Evolutionary conservation across 2,888 invertebrate species (phyloP).

Genomic region (Amorpha juglandis): DNA sequence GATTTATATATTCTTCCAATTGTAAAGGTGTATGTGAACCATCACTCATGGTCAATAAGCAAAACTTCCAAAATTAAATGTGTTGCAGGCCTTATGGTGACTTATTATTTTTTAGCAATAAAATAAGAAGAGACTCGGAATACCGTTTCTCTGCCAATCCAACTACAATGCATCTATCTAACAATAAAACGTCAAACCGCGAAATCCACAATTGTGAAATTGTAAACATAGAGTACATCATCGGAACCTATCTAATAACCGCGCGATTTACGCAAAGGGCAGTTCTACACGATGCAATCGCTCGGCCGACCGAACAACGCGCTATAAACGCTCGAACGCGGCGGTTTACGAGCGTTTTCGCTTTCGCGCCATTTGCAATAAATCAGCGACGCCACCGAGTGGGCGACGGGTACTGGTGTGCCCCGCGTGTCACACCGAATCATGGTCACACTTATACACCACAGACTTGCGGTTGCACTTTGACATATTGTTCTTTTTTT

Average conservation of each 20-base stretch:
- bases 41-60: too few species aligned
- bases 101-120: background rate
- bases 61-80: too few species aligned
- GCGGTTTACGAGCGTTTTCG: conserved; percentile 81
- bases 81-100: too few species aligned
- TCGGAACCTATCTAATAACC: conserved; percentile 52
- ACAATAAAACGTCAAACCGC: conserved; percentile 9
- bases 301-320: conserved; percentile 66
- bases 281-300: conserved; percentile 65
- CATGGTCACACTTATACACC: conserved; percentile 51
- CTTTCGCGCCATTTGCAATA: conserved; percentile 83
- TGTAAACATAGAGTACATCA: conserved; percentile 30
- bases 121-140: background rate
- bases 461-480: conserved; percentile 50
- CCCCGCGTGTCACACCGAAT: conserved; percentile 59
- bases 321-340: conserved; percentile 67
- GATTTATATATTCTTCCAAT: too few species aligned
- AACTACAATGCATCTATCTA: background rate
- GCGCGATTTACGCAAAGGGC: conserved; percentile 60
- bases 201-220: conserved; percentile 26
- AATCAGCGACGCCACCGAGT: conserved; percentile 75
- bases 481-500: background rate
- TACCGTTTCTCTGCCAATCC: background rate
- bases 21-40: too few species aligned
- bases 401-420: conserved; percentile 63